Percentiles rank a stretch among this genome's conserved stretches.
These are phyloP conservation scores for Melanitta fusca DNA, from an alignment of 2,797 vertebrate genomes.

Conservation along the genomic window DNA sequence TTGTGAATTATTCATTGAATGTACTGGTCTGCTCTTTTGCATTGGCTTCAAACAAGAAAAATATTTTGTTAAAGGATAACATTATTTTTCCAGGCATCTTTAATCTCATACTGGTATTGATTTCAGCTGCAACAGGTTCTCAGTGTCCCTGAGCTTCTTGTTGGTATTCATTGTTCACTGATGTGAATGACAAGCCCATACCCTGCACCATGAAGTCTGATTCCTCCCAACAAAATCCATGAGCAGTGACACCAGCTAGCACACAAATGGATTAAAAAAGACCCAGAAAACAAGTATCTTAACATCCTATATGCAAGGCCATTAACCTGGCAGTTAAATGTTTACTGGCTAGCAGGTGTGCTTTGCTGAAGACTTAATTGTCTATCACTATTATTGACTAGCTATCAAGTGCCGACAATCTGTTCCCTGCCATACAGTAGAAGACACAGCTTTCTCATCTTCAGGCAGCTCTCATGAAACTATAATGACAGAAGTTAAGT, in stretches of 20 bases:
- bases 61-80: conserved; percentile 23
- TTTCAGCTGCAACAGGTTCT: conserved; percentile 63
- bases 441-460: neutral
- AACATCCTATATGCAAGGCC: neutral
- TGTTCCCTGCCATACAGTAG: neutral
- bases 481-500: neutral
- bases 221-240: conserved; percentile 10
- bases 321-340: conserved; percentile 32
- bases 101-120: conserved; percentile 18
- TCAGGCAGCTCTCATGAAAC: neutral
- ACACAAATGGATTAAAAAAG: neutral
- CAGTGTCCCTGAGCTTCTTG: conserved; percentile 34
- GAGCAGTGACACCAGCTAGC: neutral
- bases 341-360: neutral
- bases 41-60: conserved; percentile 29
- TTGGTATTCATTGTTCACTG: neutral
- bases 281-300: conserved; percentile 34
- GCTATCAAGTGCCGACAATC: neutral
- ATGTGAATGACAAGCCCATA: neutral
- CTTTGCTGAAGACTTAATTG: conserved; percentile 10
- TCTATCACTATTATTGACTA: neutral
- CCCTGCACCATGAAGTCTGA: neutral
- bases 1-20: conserved; percentile 3
- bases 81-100: conserved; percentile 28
- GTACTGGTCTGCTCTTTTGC: neutral